phyloP scores from a whole-genome alignment of 2,113 vertebrate genomes.

The Xyliphius kryptos region DNA sequence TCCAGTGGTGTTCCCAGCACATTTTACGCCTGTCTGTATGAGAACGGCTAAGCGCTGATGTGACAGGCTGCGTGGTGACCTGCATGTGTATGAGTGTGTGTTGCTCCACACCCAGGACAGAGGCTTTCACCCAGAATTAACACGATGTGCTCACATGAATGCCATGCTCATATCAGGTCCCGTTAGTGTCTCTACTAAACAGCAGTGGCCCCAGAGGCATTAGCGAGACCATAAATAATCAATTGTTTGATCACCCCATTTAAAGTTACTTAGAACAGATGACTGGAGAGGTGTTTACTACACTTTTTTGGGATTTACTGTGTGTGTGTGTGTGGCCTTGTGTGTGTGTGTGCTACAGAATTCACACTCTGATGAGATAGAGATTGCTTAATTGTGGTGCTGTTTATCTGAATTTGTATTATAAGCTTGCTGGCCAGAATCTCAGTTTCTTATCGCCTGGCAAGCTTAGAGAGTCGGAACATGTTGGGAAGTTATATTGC shows the following conservation, averaged over 20 bases:
- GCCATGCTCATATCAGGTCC: not conserved
- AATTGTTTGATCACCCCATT: slow-evolving; percentile 20
- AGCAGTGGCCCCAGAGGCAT: slow-evolving; percentile 1
- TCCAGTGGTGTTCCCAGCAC: slow-evolving; percentile 8
- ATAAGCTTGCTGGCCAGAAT: too few species aligned
- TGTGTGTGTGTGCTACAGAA: not conserved
- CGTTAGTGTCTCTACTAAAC: slow-evolving; percentile 15
- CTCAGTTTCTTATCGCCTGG: too few species aligned
- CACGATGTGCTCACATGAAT: slow-evolving; percentile 1
- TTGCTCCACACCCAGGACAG: not conserved
- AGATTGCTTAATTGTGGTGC: too few species aligned
- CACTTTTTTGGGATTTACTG: slow-evolving; percentile 16
- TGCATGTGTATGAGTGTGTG: too few species aligned
- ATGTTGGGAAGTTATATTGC: too few species aligned
- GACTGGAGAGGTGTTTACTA: slow-evolving; percentile 26
- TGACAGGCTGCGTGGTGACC: not conserved
- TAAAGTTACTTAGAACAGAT: slow-evolving; percentile 23
- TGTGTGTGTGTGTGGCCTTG: too few species aligned
- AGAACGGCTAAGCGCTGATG: slow-evolving; percentile 12
- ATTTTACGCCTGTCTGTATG: slow-evolving; percentile 14
- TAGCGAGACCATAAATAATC: too few species aligned
- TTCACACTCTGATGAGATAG: too few species aligned
- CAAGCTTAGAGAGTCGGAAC: too few species aligned
- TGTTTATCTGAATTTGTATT: too few species aligned
- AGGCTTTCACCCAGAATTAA: slow-evolving; percentile 20